Base-by-base conservation (phyloP, 2,888 invertebrate species). In the Aphidoletes aphidimyza region DNA sequence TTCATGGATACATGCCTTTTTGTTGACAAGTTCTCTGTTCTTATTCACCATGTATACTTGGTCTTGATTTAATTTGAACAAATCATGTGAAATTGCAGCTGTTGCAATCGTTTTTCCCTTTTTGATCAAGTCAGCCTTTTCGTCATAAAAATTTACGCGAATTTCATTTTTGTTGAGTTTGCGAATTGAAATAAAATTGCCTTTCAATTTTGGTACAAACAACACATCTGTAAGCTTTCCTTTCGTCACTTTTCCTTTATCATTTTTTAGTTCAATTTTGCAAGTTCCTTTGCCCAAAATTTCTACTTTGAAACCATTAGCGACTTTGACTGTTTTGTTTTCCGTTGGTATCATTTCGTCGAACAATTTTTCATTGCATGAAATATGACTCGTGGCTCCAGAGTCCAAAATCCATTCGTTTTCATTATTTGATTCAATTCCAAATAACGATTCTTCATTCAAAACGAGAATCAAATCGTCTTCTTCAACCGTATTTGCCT, bases 161-260 rank as follows among this genome's bases (percentile, higher is more conserved):
- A 42, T 85, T 5, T 85, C 85, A 8, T 83, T 81, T 39, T 84
- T 83, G 0, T 45, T 34, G 26, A 86, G 78, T n/a, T 22, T 22
- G 14, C 83, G 83, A 3, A 85, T 85, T 1, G 86, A 86, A 14
- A 86, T 22, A 19, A 86, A 37, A 84, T 86, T 87, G 11, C 85
- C 85, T 34, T 85, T 84, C 36, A 86, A 26, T 39, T 85, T 85
- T 0, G 87, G 86, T 22, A 84, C n/a, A 85, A 85, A 69, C 36
- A 84, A 47, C 22, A 86, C 86, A 49, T 87, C 85, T 78, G 37
- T 85, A 17, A 84, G 85, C 2, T n/a, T 39, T 11, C 6, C 11
- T 39, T 11, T 36, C 0, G 85, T 45, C n/a, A 2, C 6, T 83
- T 83, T n/a, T 39, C 42, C 39, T 39, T 39, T 39, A 8, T 39